Percentiles rank a stretch among this genome's conserved stretches.
These are phyloP conservation scores for Brachyistius frenatus DNA, from an alignment of 2,113 vertebrate genomes.

Conservation along the genomic window DNA sequence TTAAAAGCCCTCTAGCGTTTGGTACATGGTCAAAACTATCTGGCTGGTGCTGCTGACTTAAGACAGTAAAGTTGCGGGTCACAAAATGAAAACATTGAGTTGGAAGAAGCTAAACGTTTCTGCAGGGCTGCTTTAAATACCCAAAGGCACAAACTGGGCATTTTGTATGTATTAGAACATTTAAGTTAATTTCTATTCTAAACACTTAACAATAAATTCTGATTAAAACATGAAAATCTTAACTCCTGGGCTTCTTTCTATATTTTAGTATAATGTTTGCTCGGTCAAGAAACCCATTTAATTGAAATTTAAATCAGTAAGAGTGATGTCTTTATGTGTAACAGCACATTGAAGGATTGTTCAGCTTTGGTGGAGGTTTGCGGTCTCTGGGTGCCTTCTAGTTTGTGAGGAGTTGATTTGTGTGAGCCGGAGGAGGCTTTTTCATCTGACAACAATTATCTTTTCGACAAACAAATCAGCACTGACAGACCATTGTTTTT, in stretches of 20 bases:
- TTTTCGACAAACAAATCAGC: slow-evolving; percentile 68
- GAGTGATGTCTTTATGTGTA: slow-evolving; percentile 56
- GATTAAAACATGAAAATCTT: background rate
- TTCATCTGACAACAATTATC: slow-evolving; percentile 78
- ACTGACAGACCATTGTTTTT: slow-evolving; percentile 71
- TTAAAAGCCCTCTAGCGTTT: no score
- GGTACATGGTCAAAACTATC: background rate
- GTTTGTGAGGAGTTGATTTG: slow-evolving; percentile 47
- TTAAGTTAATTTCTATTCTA: no score
- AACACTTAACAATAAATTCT: no score
- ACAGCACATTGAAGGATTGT: slow-evolving; percentile 44
- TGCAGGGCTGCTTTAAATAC: background rate
- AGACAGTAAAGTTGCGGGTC: background rate
- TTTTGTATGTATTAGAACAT: background rate
- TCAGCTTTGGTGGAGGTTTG: slow-evolving; percentile 47
- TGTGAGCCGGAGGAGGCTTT: slow-evolving; percentile 44
- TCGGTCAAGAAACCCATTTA: slow-evolving; percentile 46
- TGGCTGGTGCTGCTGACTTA: background rate
- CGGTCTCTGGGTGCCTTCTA: slow-evolving; percentile 26
- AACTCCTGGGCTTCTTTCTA: slow-evolving; percentile 21
- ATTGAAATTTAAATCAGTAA: slow-evolving; percentile 33
- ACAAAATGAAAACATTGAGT: background rate
- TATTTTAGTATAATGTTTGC: slow-evolving; percentile 36
- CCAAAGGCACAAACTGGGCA: background rate
- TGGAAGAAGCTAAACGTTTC: background rate